Percentiles rank a stretch among this genome's conserved stretches.
Evolutionary conservation across 2,888 invertebrate genomes (phyloP).

Genomic region (Diadegma fenestrale): DNA sequence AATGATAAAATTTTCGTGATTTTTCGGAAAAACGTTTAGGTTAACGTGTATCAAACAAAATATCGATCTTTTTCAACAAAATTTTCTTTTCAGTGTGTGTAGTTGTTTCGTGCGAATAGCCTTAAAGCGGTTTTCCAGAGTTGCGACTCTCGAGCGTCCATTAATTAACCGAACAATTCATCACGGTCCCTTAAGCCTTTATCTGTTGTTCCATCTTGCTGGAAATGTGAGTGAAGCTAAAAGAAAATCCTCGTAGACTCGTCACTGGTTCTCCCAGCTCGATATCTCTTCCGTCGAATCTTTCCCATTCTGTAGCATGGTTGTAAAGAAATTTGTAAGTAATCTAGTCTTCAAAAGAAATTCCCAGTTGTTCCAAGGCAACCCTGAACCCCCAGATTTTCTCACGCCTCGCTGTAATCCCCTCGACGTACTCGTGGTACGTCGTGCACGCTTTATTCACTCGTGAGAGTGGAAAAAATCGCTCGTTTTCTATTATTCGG

Average conservation of each 20-base stretch:
- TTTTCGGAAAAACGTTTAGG: too few species aligned
- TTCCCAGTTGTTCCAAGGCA: constrained; percentile 1
- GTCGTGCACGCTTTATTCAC: constrained; percentile 12
- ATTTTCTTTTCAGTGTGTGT: background rate
- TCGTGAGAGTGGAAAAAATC: constrained; percentile 10
- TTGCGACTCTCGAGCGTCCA: background rate
- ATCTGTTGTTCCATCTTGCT: constrained; percentile 20
- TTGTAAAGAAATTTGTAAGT: constrained; percentile 10
- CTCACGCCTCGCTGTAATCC: constrained; percentile 46
- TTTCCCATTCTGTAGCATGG: constrained; percentile 46
- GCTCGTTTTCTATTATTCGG: background rate
- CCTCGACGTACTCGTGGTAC: background rate
- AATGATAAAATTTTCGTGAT: too few species aligned
- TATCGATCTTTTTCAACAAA: too few species aligned
- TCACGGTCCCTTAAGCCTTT: constrained; percentile 57
- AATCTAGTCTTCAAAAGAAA: constrained; percentile 11
- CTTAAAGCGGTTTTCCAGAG: constrained; percentile 6
- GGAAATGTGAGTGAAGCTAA: constrained; percentile 22
- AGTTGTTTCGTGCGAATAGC: background rate
- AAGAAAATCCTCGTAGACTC: constrained; percentile 52
- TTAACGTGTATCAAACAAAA: too few species aligned
- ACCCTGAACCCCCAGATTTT: constrained; percentile 31
- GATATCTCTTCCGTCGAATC: constrained; percentile 65
- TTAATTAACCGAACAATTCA: constrained; percentile 55
- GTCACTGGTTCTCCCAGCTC: constrained; percentile 14